Base-by-base conservation (phyloP, 2,888 invertebrate genomes). In the Lepidochrysops patricia region DNA sequence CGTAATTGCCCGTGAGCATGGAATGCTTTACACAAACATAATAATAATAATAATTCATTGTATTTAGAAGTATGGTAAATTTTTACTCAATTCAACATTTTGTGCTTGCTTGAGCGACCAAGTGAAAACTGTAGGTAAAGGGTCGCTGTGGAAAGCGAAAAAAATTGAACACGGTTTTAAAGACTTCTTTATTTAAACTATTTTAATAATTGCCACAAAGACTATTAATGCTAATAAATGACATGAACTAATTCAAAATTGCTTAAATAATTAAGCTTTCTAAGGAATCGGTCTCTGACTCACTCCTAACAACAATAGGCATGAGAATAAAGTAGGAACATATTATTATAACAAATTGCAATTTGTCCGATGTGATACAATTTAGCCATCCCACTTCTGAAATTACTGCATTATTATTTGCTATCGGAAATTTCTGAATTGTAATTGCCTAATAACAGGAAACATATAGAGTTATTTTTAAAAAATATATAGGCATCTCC, bases 31-130 rank as follows among this genome's bases (percentile, higher is more conserved):
- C n/a, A 35, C 4, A n/a, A 35, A 12, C 34, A 34, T 34, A 34
- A 34, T 35, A 2, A 13, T 35, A 32, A 32, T 27, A 29, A 35
- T 13, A 13, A 19, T 5, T 19, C 7, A 3, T 2, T 43, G 9
- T 15, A 43, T n/a, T n/a, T n/a, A n/a, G n/a, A n/a, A n/a, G n/a
- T n/a, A n/a, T n/a, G n/a, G n/a, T n/a, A n/a, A n/a, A n/a, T n/a
- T n/a, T n/a, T n/a, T n/a, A n/a, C n/a, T n/a, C n/a, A n/a, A n/a
- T n/a, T n/a, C n/a, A n/a, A n/a, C n/a, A n/a, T n/a, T n/a, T n/a
- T n/a, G n/a, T n/a, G n/a, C n/a, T n/a, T n/a, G 25, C 49, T 25
- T 49, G 49, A 49, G 25, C 49, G 49, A 49, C 25, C 49, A 49
- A 49, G 49, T 25, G 49, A 49, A 25, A 49, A 49, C n/a, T 5